Evolutionary conservation across 1,140 invertebrate species (phyloP).

Genomic region (Aphidius ervi): DNA sequence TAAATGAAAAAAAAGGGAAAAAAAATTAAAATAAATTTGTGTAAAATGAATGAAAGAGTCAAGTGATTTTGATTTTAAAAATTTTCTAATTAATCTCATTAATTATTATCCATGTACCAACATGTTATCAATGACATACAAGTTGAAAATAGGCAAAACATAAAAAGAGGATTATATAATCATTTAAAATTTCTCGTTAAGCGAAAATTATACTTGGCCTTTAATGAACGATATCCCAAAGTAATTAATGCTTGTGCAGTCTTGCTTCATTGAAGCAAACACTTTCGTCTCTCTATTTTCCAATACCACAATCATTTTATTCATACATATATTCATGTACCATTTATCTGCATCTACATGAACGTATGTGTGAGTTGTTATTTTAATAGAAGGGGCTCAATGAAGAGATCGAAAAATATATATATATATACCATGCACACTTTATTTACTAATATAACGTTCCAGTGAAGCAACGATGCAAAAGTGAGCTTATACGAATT

Average conservation of each 20-base stretch:
- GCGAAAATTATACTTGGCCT: conserved; percentile 2
- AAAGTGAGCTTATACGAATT: neutral
- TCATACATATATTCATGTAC: too few relatives aligned
- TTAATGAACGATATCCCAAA: conserved; percentile 20
- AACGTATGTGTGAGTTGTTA: too few relatives aligned
- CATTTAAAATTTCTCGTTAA: conserved; percentile 15
- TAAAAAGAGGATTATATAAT: conserved; percentile 12
- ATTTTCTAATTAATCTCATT: conserved; percentile 6
- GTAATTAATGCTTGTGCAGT: conserved; percentile 19
- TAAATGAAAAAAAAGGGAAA: too few relatives aligned
- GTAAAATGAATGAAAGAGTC: neutral
- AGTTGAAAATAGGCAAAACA: neutral
- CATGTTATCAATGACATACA: neutral
- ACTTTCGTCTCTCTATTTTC: too few relatives aligned
- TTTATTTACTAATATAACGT: neutral
- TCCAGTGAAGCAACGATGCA: neutral
- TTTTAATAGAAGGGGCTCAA: too few relatives aligned
- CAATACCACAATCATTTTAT: too few relatives aligned
- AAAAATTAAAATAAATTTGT: too few relatives aligned
- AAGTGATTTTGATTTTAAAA: neutral
- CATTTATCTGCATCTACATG: too few relatives aligned
- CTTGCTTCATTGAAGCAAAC: too few relatives aligned
- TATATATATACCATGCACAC: neutral
- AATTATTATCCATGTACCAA: conserved; percentile 1
- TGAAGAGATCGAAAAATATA: neutral